Evolutionary conservation across 2,797 vertebrate species (phyloP).

Genomic region (Carcharodon carcharias): DNA sequence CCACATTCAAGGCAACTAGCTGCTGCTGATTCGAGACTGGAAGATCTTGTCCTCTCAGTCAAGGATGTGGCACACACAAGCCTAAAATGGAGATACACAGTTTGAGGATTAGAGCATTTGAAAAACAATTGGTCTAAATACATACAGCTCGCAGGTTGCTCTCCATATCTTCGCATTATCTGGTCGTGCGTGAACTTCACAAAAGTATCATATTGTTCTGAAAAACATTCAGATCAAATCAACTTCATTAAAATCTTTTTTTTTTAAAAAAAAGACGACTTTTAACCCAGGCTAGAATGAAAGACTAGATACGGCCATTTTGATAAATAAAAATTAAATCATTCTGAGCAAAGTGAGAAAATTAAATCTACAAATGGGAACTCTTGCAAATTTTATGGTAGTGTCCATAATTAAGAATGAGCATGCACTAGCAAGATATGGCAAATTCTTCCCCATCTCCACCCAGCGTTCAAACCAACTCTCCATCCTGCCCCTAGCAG

Average conservation of each 20-base stretch:
- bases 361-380: no score
- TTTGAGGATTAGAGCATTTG: background rate
- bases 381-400: background rate
- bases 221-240: constrained; percentile 35
- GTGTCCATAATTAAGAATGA: background rate
- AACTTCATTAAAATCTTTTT: background rate
- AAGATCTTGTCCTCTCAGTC: background rate
- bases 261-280: background rate
- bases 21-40: background rate
- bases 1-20: background rate
- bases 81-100: background rate
- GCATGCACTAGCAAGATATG: background rate
- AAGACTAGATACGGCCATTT: background rate
- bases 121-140: constrained; percentile 50
- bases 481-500: background rate
- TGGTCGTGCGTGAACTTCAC: constrained; percentile 99
- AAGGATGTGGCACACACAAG: background rate
- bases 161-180: constrained; percentile 95
- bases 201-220: constrained; percentile 97
- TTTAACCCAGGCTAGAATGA: background rate
- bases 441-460: background rate
- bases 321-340: background rate
- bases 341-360: background rate
- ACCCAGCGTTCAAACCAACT: background rate
- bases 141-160: constrained; percentile 98